A percentile compares a stretch with the other conserved stretches of the same genome.
Evolutionary conservation across 2,888 invertebrate genomes (phyloP).

Genomic region (Dicycla oo): DNA sequence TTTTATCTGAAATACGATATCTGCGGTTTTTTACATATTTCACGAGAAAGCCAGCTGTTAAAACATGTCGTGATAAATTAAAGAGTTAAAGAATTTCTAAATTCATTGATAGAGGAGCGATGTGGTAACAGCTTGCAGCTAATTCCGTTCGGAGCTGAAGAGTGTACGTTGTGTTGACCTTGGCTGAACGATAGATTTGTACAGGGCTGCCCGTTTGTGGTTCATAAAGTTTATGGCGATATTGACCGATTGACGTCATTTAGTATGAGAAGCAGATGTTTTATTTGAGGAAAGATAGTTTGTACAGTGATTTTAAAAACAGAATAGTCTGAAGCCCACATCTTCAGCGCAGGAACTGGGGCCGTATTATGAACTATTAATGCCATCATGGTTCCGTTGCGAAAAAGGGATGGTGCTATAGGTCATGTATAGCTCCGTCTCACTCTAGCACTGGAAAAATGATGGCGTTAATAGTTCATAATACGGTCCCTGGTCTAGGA

Average conservation of each 20-base stretch:
- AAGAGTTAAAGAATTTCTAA: constrained; percentile 26
- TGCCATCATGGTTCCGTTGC: too few relatives aligned
- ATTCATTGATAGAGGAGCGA: constrained; percentile 57
- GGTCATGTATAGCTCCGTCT: too few relatives aligned
- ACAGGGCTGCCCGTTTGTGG: constrained; percentile 44
- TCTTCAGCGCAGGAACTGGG: not conserved
- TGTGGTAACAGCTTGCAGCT: constrained; percentile 36
- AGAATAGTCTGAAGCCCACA: not conserved
- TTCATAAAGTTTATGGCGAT: constrained; percentile 30
- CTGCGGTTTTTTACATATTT: constrained; percentile 24
- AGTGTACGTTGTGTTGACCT: constrained; percentile 42
- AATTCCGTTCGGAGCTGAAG: constrained; percentile 26
- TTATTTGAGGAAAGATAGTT: constrained; percentile 41
- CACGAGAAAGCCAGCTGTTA: constrained; percentile 50
- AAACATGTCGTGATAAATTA: constrained; percentile 28
- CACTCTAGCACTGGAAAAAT: too few relatives aligned
- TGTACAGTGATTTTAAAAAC: constrained; percentile 13
- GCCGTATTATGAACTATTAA: too few relatives aligned
- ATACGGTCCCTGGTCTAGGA: too few relatives aligned
- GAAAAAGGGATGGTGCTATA: too few relatives aligned
- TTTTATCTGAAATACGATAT: constrained; percentile 26
- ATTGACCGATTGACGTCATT: constrained; percentile 42
- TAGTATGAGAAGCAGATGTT: constrained; percentile 18
- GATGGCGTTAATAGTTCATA: too few relatives aligned
- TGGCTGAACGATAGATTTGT: constrained; percentile 32